Percentiles rank a stretch among this genome's conserved stretches.
These are phyloP conservation scores for Drosophila buzzatii DNA, from an alignment of 2,888 invertebrate genomes.

Conservation along the genomic window DNA sequence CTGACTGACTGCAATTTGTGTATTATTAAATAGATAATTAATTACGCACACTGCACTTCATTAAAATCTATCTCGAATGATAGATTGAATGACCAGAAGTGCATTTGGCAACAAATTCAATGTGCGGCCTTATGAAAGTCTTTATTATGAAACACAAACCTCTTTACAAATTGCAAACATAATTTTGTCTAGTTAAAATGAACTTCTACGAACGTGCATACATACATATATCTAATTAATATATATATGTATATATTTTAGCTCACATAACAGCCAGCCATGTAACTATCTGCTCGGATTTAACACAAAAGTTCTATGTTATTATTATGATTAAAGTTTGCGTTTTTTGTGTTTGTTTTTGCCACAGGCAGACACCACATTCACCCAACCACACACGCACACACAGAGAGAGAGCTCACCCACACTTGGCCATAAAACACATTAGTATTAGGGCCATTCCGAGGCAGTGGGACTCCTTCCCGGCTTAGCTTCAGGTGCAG, in stretches of 20 bases:
- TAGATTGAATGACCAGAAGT: background rate
- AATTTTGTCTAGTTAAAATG: slow-evolving; percentile 1
- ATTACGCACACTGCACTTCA: background rate
- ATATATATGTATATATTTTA: background rate
- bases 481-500: slow-evolving; percentile 46
- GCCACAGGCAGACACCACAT: slow-evolving; percentile 15
- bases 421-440: slow-evolving; percentile 45
- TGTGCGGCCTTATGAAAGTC: background rate
- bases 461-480: slow-evolving; percentile 16
- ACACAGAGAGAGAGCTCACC: background rate
- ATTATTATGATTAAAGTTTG: slow-evolving; percentile 76
- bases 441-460: slow-evolving; percentile 63
- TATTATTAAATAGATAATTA: background rate
- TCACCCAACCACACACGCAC: slow-evolving; percentile 1
- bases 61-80: background rate
- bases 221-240: background rate
- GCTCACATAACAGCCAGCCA: background rate
- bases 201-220: background rate
- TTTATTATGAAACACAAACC: background rate
- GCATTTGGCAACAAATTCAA: background rate
- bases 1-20: background rate
- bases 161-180: slow-evolving; percentile 10
- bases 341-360: slow-evolving; percentile 11
- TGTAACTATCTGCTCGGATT: slow-evolving; percentile 47
- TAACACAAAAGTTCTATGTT: slow-evolving; percentile 64